Conservation (phyloP, 2,113 vertebrate genomes). For the Falco punctatus region DNA sequence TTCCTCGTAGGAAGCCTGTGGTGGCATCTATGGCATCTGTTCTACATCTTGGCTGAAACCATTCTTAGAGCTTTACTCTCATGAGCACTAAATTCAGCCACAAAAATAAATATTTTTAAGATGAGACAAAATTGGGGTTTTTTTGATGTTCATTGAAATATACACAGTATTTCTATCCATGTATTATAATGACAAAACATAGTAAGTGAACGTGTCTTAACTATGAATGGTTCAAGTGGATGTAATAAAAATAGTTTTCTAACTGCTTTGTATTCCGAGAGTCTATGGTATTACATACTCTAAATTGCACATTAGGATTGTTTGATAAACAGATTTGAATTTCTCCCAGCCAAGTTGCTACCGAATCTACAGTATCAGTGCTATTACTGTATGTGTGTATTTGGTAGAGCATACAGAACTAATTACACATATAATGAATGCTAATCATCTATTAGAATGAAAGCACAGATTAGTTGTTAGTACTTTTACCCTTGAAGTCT, state of each 20-base stretch:
- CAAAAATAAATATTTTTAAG: constrained; percentile 76
- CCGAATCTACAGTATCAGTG: constrained; percentile 72
- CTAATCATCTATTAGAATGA: constrained; percentile 81
- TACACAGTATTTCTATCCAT: constrained; percentile 78
- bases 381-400: constrained; percentile 75
- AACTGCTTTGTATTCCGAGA: constrained; percentile 80
- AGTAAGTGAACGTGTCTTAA: constrained; percentile 82
- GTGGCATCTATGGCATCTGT: constrained; percentile 44
- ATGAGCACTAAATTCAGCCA: constrained; percentile 75
- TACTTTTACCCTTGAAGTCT: constrained; percentile 74
- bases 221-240: constrained; percentile 79
- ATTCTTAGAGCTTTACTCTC: constrained; percentile 58
- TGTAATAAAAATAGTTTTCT: constrained; percentile 83
- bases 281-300: constrained; percentile 76
- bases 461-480: constrained; percentile 83
- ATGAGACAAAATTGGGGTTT: constrained; percentile 39
- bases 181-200: constrained; percentile 80
- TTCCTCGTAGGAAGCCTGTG: constrained; percentile 52
- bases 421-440: constrained; percentile 78
- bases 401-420: constrained; percentile 77
- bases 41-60: constrained; percentile 55
- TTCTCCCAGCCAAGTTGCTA: constrained; percentile 47
- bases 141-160: constrained; percentile 79
- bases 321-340: constrained; percentile 76
- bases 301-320: constrained; percentile 79